Base-by-base conservation (phyloP, 1,140 invertebrate species). In the Drosophila prosaltans region DNA sequence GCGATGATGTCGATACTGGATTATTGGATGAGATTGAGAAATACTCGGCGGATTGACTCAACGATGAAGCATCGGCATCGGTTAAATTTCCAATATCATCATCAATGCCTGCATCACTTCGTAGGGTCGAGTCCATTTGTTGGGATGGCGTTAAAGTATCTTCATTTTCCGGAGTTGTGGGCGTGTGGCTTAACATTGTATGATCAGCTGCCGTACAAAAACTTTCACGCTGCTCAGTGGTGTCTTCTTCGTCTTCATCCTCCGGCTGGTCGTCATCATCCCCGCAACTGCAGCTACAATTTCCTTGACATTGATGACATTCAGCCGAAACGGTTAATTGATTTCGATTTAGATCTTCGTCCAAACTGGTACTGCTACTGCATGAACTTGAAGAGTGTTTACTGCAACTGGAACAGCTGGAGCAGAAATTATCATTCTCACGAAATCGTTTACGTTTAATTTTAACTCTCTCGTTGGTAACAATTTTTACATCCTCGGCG, bases 1-100 rank as follows among this genome's bases (percentile, higher is more conserved):
- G 39, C 48, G 39, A 10, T 43, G 64, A 43, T 48, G 41, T 48
- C 16, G 28, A 58, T 40, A 45, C 30, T 8, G 24, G 24, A 43
- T 67, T 55, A 6, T 69, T 59, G 6, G 91, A 91, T 2, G 84
- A 80, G 3, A 92, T 59, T 9, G 91, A 92, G 45, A 86, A 92
- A 73, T 91, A 92, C 59, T 92, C 91, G 10, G 90, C 90, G 3
- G 91, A 92, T 69, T 92, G 91, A 62, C 90, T 91, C 1, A 89
- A 72, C 7, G 90, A 91, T 4, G 90, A 91, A 62, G 80, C 78
- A 64, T 90, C 81, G 4, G 81, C 81, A 76, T 91, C 90, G 9
- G 78, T 82, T 1, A 82, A 39, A 1, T 61, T 77, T 16, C 65
- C 83, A 36, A 36, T 36, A 28, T 69, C 72, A 9, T 60, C 65